Base-by-base conservation (phyloP, 2,888 invertebrate genomes). In the Spilarctia lutea region DNA sequence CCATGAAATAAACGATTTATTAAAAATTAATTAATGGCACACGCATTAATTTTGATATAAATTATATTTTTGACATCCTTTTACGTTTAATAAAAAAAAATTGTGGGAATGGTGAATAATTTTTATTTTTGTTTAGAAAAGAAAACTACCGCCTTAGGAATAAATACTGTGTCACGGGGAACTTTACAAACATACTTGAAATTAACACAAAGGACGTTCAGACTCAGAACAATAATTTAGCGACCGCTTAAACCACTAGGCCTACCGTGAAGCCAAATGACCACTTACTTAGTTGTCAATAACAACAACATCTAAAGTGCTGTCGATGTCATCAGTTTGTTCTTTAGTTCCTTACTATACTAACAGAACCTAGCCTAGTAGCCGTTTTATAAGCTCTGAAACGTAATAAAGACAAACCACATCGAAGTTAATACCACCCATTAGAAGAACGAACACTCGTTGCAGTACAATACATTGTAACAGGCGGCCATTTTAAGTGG, bases 401-500 rank as follows among this genome's bases (percentile, higher is more conserved):
- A 42, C 27, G 65, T 27, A 56, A 69, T 77, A 72, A 67, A 75
- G 63, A 63, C 75, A 68, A 79, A 60, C 71, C 42, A 63, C 66
- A 72, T 75, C 67, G 39, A 68, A 48, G 67, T 52, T 67, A 72
- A 39, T 68, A 48, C 52, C 65, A 33, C 48, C 65, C 71, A 69
- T 76, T 71, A 71, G 35, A 42, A 20, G 52, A 76, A 68, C 67
- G 60, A 71, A 66, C 56, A n/a, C 42, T 52, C 68, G 30, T 68
- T 65, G 65, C 65, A 7, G 20, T 70, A 88, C 88, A 76, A 70
- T 78, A 83, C 88, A 83, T 86, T 93, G 91, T 91, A 86, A 92
- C 71, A 74, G 79, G 73, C 79, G 77, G 88, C 83, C 87, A 73
- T 74, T 87, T 87, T 87, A 91, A 91, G 90, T 91, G 91, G 90